Evolutionary conservation across 2,113 vertebrate species (phyloP).

Genomic region (Melanostigma gelatinosum): DNA sequence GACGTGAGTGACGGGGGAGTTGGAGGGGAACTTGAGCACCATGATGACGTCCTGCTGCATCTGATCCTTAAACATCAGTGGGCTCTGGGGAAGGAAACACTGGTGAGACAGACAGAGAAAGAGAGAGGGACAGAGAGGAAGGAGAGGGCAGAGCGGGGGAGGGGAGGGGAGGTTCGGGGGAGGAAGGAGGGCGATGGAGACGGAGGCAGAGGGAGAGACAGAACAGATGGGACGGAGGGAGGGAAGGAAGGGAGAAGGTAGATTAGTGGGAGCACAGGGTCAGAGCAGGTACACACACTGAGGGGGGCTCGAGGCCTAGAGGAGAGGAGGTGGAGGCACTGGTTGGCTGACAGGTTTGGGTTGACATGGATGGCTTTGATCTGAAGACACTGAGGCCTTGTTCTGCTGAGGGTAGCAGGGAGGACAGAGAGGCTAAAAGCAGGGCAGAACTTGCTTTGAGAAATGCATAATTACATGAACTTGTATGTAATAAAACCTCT

Average conservation of each 20-base stretch:
- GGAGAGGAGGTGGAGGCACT: constrained; percentile 56
- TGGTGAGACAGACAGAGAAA: constrained; percentile 90
- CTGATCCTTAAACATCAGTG: constrained; percentile 99
- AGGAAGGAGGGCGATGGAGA: constrained; percentile 52
- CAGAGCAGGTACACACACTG: constrained; percentile 82
- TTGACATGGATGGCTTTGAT: constrained; percentile 60
- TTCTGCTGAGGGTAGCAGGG: constrained; percentile 40
- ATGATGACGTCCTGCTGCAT: constrained; percentile 99
- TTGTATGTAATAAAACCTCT: constrained; percentile 28
- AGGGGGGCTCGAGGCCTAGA: constrained; percentile 62
- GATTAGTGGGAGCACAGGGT: constrained; percentile 80
- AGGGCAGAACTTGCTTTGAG: background rate
- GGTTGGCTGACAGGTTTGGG: constrained; percentile 57
- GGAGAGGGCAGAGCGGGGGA: constrained; percentile 77
- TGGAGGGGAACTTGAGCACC: constrained; percentile 99
- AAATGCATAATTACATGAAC: constrained; percentile 40
- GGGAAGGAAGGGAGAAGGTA: constrained; percentile 79
- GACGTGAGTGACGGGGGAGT: constrained; percentile 97
- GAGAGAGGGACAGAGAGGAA: constrained; percentile 50
- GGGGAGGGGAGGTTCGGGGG: constrained; percentile 78
- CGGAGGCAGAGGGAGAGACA: constrained; percentile 77
- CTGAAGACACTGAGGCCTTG: constrained; percentile 56
- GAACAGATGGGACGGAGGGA: constrained; percentile 76
- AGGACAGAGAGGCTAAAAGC: constrained; percentile 44
- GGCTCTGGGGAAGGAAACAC: constrained; percentile 99